A percentile compares a stretch with the other conserved stretches of the same genome.
Conservation (phyloP, 2,888 invertebrate species). For the Folsomia manolachei region DNA sequence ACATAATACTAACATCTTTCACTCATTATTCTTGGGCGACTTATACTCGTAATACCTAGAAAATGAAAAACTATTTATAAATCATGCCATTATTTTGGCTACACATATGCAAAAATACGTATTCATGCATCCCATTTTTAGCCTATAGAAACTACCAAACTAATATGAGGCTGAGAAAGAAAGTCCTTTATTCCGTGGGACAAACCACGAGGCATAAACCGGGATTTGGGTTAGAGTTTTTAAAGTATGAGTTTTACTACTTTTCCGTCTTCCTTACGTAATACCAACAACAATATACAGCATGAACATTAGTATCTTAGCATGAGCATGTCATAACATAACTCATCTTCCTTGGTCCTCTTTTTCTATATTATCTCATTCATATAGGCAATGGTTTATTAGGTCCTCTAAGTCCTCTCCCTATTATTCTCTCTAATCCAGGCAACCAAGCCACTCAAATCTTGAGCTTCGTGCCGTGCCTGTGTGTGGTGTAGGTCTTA, state of each 20-base stretch:
- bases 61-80: constrained; percentile 22
- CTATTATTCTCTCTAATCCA: constrained; percentile 10
- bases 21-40: too few species aligned
- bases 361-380: too few species aligned
- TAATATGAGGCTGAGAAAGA: too few species aligned
- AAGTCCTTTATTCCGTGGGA: constrained; percentile 6
- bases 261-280: too few species aligned
- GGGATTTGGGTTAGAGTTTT: constrained; percentile 32
- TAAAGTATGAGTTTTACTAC: neutral
- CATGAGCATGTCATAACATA: constrained; percentile 10
- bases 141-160: neutral
- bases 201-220: constrained; percentile 38
- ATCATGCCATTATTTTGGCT: constrained; percentile 5
- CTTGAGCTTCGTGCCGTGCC: neutral
- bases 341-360: neutral
- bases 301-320: neutral
- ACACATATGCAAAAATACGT: constrained; percentile 24
- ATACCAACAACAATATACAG: too few species aligned
- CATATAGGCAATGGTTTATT: neutral
- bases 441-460: neutral
- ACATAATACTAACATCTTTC: too few species aligned
- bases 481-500: neutral
- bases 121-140: neutral
- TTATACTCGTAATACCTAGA: neutral
- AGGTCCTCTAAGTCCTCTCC: too few species aligned